Conservation (phyloP, 2,113 vertebrate species). For the Oryzias melastigma region DNA sequence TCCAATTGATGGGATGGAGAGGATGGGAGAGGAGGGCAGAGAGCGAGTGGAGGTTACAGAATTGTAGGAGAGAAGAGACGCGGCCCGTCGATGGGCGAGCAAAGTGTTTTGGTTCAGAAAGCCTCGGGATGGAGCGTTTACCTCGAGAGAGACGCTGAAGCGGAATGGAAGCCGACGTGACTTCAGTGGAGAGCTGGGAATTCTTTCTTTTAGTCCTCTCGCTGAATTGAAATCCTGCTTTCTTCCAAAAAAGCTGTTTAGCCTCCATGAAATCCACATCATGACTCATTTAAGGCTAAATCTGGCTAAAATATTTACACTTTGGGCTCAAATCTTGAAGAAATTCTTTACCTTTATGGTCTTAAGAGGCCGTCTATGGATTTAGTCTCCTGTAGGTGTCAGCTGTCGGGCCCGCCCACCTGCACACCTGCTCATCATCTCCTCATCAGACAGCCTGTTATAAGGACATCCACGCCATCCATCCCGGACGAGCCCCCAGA, state of each 20-base stretch:
- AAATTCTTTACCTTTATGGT: too few species aligned
- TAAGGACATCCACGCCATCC: too few species aligned
- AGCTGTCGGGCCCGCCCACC: too few species aligned
- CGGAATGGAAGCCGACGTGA: conserved; percentile 58
- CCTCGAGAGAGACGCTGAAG: conserved; percentile 29
- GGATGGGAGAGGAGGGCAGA: conserved; percentile 30
- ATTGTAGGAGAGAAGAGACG: conserved; percentile 51
- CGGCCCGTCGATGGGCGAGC: conserved; percentile 52
- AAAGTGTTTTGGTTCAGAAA: conserved; percentile 67
- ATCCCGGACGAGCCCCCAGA: too few species aligned
- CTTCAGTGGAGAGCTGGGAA: conserved; percentile 58
- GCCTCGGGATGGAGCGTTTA: conserved; percentile 47
- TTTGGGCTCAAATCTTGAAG: too few species aligned
- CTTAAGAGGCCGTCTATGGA: too few species aligned
- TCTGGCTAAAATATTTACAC: background rate
- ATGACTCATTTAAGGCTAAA: conserved; percentile 10
- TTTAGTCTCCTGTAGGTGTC: too few species aligned
- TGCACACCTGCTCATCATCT: too few species aligned
- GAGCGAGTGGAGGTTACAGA: conserved; percentile 45
- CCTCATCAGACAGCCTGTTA: too few species aligned
- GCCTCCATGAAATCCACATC: conserved; percentile 29
- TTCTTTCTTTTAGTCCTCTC: conserved; percentile 61
- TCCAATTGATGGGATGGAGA: conserved; percentile 67
- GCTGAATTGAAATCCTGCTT: conserved; percentile 45
- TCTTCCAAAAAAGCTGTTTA: conserved; percentile 20